Evolutionary conservation across 2,888 invertebrate species (phyloP).

Genomic region (Teinopalpus imperialis): DNA sequence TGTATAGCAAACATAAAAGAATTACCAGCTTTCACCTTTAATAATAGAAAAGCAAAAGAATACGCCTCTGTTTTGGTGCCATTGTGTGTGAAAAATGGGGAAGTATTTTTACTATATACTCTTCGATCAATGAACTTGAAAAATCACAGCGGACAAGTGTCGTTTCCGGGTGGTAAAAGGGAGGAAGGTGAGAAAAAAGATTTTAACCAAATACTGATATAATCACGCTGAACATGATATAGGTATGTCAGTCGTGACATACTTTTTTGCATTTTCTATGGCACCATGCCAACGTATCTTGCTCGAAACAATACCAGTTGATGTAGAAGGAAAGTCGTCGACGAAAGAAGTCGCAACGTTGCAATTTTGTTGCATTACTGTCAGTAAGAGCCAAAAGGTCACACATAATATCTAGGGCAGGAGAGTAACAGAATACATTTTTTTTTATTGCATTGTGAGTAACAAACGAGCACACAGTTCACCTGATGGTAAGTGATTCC

Average conservation of each 20-base stretch:
- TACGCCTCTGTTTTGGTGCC: constrained; percentile 92
- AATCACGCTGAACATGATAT: too few species aligned
- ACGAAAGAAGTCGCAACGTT: background rate
- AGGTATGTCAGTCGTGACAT: too few species aligned
- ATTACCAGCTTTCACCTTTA: constrained; percentile 72
- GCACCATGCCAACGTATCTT: constrained; percentile 11
- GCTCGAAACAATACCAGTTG: background rate
- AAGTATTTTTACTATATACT: constrained; percentile 91
- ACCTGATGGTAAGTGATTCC: too few species aligned
- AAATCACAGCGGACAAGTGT: constrained; percentile 91
- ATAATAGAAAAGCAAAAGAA: constrained; percentile 39
- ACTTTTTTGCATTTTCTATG: constrained; percentile 11
- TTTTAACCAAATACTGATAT: too few species aligned
- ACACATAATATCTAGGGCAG: background rate
- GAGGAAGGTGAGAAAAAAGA: constrained; percentile 85
- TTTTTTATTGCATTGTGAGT: too few species aligned
- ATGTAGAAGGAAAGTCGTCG: constrained; percentile 10
- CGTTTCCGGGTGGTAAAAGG: constrained; percentile 92
- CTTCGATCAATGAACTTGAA: constrained; percentile 88
- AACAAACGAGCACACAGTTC: too few species aligned
- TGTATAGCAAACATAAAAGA: constrained; percentile 82
- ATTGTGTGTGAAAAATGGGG: constrained; percentile 85
- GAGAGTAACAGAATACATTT: too few species aligned
- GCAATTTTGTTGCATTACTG: background rate
- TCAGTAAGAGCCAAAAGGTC: background rate